phyloP scores from a whole-genome alignment of 2,888 invertebrate species.

The Pristionchus maxplancki region DNA sequence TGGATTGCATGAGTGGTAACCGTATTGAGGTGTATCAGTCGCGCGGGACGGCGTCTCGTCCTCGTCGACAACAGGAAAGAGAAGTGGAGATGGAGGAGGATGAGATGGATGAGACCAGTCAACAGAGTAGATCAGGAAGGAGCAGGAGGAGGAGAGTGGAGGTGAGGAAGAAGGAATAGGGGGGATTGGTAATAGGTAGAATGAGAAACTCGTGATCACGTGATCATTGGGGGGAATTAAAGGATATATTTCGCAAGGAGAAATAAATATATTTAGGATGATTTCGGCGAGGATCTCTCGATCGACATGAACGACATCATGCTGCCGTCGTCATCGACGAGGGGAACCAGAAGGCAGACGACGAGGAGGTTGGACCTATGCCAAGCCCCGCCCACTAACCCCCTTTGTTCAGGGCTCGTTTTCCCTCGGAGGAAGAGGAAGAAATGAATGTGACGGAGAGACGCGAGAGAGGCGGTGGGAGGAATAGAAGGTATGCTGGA shows the following conservation, averaged over 20 bases:
- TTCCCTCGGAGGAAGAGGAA: too few species aligned
- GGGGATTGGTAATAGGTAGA: not conserved
- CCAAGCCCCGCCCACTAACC: too few species aligned
- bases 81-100: conserved; percentile 19
- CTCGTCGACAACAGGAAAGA: not conserved
- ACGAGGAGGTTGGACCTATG: too few species aligned
- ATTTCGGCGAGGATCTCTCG: conserved; percentile 31
- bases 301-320: conserved; percentile 16
- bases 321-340: conserved; percentile 3
- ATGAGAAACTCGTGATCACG: not conserved
- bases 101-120: conserved; percentile 11
- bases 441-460: too few species aligned
- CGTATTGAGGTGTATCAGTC: not conserved
- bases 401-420: too few species aligned
- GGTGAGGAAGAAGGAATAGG: not conserved
- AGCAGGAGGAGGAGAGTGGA: conserved; percentile 5
- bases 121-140: not conserved
- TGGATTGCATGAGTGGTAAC: too few species aligned
- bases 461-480: not conserved
- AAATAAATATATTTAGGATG: too few species aligned
- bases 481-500: not conserved
- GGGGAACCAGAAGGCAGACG: not conserved
- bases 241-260: too few species aligned
- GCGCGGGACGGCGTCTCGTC: not conserved
- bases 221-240: too few species aligned